Evolutionary conservation across 1,140 invertebrate genomes (phyloP).

Genomic region (Atta cephalotes): DNA sequence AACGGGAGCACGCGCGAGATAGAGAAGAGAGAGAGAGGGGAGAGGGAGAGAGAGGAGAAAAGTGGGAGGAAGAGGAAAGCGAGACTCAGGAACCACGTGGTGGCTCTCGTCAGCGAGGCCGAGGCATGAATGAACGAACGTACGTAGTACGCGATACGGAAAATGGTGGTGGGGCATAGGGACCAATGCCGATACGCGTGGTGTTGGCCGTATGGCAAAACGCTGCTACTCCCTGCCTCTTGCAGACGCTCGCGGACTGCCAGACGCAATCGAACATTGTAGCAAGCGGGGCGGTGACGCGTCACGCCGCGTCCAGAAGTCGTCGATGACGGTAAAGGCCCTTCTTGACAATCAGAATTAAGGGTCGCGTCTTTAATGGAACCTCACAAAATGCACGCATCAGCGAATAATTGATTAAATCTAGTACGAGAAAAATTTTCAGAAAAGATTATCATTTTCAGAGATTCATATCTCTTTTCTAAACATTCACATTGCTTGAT

Average conservation of each 20-base stretch:
- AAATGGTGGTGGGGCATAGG: slow-evolving; percentile 75
- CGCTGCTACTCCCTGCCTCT: slow-evolving; percentile 72
- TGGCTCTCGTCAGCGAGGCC: slow-evolving; percentile 73
- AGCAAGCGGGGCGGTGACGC: slow-evolving; percentile 18
- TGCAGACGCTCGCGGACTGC: slow-evolving; percentile 69
- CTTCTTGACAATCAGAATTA: neutral
- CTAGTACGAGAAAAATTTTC: neutral
- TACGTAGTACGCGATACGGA: slow-evolving; percentile 78
- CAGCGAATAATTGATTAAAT: neutral
- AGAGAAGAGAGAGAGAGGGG: slow-evolving; percentile 27
- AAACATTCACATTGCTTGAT: neutral
- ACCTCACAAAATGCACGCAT: neutral
- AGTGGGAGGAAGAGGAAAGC: slow-evolving; percentile 69
- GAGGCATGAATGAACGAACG: slow-evolving; percentile 79
- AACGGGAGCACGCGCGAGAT: slow-evolving; percentile 41
- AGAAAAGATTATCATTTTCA: neutral
- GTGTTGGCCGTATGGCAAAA: slow-evolving; percentile 72
- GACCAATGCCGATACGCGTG: slow-evolving; percentile 74
- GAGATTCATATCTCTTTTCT: too few relatives aligned
- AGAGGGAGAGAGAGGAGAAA: slow-evolving; percentile 35
- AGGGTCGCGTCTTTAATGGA: neutral
- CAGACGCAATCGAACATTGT: slow-evolving; percentile 71
- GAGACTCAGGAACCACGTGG: slow-evolving; percentile 78
- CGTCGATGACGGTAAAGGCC: slow-evolving; percentile 4
- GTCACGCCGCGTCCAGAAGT: neutral